Base-by-base conservation (phyloP, 2,797 vertebrate genomes). In the Octomys mimax region DNA sequence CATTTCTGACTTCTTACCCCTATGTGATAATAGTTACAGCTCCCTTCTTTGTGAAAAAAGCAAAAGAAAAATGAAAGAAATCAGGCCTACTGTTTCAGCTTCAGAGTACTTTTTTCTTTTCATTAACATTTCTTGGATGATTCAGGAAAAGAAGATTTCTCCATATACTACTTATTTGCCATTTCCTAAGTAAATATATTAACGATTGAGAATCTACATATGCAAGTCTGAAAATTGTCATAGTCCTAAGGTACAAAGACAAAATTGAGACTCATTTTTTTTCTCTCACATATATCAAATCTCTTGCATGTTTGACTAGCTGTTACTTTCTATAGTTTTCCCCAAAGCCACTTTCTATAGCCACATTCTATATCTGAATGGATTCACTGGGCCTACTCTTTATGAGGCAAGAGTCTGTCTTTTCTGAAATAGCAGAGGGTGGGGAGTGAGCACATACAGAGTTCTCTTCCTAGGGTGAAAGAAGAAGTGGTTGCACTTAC, bases 1-100 rank as follows among this genome's bases (percentile, higher is more conserved):
- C 24, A 24, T 75, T 91, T 95, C 79, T 95, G 94, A 86, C 22
- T 83, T 91, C 59, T 80, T 73, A 89, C 54, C 61, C 70, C 49
- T 79, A 86, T 91, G 66, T 84, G 61, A 68, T 57, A 71, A 79
- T 61, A 70, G 28, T 89, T 81, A 95, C 80, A 94, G 77, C 10
- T 77, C 46, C n/a, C 24, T 70, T 92, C 80, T 91, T 13, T 81
- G 49, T 33, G 21, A 42, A 46, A 14, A 16, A 49, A 62, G 28
- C 3, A 21, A 46, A 19, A 42, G 19, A 62, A 28, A 33, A 12
- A 18, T 54, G 10, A 16, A 16, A 59, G 14, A 62, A 80, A 68
- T 12, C 8, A 4, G 2, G 14, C 2, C 83, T 64, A 87, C 59
- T 13, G 24, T 57, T 87, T 4, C 66, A 87, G 39, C 6, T 85